These are phyloP conservation scores for Micrasema longulum DNA, from an alignment of 1,140 invertebrate genomes.

Conservation along the genomic window DNA sequence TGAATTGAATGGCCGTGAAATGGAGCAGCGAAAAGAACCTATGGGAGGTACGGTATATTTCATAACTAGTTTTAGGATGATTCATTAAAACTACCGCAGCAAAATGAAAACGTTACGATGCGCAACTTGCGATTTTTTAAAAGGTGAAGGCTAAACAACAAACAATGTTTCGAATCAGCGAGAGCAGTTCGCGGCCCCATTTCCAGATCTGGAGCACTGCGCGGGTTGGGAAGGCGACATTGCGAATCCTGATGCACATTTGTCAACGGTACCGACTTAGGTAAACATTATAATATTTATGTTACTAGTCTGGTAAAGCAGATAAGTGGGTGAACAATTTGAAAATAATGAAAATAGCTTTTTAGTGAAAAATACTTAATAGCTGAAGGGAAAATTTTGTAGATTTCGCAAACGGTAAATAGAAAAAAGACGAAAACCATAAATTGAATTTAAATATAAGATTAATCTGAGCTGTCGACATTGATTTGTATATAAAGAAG, in stretches of 20 bases:
- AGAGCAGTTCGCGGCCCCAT: slow-evolving; percentile 19
- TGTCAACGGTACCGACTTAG: background rate
- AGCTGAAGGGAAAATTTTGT: too few relatives aligned
- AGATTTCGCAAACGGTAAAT: too few relatives aligned
- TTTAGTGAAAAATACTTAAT: too few relatives aligned
- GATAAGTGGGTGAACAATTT: background rate
- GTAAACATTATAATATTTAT: background rate
- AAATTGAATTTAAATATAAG: too few relatives aligned
- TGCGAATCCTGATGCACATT: slow-evolving; percentile 13
- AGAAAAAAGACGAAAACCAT: too few relatives aligned
- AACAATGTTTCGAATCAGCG: slow-evolving; percentile 24
- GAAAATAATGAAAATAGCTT: too few relatives aligned
- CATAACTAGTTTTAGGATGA: background rate
- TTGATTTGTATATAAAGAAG: too few relatives aligned
- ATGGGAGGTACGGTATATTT: too few relatives aligned
- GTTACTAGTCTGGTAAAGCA: too few relatives aligned
- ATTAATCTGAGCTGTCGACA: too few relatives aligned
- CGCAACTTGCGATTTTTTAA: slow-evolving; percentile 10
- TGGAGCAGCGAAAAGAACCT: background rate
- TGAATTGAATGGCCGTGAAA: background rate
- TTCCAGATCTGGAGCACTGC: slow-evolving; percentile 10
- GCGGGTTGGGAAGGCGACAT: background rate
- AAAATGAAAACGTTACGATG: slow-evolving; percentile 6
- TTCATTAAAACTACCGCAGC: slow-evolving; percentile 21
- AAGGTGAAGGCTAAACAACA: slow-evolving; percentile 28